Evolutionary conservation across 30 jellyfish, hydroid and myxozoan species (phyloP).

Genomic region (Aurelia aurita): DNA sequence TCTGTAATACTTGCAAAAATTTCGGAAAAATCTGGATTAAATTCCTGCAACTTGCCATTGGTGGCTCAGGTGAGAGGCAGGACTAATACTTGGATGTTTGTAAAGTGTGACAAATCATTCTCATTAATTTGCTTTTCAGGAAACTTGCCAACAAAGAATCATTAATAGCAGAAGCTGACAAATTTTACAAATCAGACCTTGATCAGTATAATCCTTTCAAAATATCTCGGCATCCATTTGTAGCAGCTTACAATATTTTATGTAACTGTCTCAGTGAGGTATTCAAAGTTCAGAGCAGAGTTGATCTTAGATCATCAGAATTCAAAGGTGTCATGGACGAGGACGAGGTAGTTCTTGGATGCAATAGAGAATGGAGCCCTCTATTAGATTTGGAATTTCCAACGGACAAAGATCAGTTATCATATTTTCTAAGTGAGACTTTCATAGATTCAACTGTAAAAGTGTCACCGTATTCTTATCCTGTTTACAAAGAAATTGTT

Average conservation of each 20-base stretch:
- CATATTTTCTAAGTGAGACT: not conserved
- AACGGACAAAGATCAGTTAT: not conserved
- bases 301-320: too few relatives aligned
- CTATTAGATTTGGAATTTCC: not conserved
- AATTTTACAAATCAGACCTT: not conserved
- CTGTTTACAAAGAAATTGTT: slow-evolving; percentile 32
- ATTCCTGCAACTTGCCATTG: too few relatives aligned
- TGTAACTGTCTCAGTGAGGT: too few relatives aligned
- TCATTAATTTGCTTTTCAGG: slow-evolving; percentile 4
- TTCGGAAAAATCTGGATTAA: too few relatives aligned
- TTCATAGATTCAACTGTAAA: slow-evolving; percentile 36
- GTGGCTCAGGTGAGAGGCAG: too few relatives aligned
- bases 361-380: not conserved
- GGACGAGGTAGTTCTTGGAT: too few relatives aligned
- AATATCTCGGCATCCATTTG: slow-evolving; percentile 19
- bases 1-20: too few relatives aligned
- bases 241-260: not conserved
- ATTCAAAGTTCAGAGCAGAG: too few relatives aligned
- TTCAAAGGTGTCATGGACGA: too few relatives aligned
- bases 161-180: slow-evolving; percentile 14
- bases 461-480: slow-evolving; percentile 51
- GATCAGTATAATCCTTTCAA: slow-evolving; percentile 17
- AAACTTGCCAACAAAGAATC: not conserved
- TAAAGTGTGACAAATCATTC: not conserved
- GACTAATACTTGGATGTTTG: too few relatives aligned